Evolutionary conservation across 1,140 invertebrate species (phyloP).

Genomic region (Ephestia elutella): DNA sequence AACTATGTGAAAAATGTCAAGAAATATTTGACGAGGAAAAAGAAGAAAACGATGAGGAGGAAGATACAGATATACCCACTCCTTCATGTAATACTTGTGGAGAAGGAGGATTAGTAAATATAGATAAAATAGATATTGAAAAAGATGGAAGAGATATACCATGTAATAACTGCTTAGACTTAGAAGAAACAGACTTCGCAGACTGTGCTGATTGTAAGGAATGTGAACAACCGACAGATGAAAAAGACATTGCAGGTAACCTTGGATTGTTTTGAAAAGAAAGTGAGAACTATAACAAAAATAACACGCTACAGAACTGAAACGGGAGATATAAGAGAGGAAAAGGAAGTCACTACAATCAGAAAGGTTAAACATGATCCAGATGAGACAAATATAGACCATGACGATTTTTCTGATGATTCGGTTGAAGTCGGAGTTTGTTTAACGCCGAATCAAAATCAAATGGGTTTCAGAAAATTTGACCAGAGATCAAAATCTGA

Average conservation of each 20-base stretch:
- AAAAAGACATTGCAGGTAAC: constrained; percentile 15
- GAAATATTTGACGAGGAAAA: neutral
- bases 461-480: neutral
- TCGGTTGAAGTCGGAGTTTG: neutral
- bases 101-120: neutral
- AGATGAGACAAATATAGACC: neutral
- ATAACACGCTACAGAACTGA: constrained; percentile 29
- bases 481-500: neutral
- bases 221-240: neutral
- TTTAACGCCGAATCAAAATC: neutral
- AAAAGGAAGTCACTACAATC: constrained; percentile 31
- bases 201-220: neutral
- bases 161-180: constrained; percentile 3
- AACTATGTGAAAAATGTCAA: constrained; percentile 16
- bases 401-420: neutral
- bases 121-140: neutral
- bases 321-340: constrained; percentile 38
- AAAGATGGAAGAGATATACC: neutral
- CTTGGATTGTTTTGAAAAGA: constrained; percentile 36
- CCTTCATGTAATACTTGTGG: constrained; percentile 2
- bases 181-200: neutral
- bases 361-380: constrained; percentile 29
- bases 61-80: neutral
- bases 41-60: neutral
- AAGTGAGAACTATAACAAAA: constrained; percentile 30